Percentiles rank a stretch among this genome's conserved stretches.
Evolutionary conservation across 2,888 invertebrate species (phyloP).

Genomic region (Drosophila pegasa): DNA sequence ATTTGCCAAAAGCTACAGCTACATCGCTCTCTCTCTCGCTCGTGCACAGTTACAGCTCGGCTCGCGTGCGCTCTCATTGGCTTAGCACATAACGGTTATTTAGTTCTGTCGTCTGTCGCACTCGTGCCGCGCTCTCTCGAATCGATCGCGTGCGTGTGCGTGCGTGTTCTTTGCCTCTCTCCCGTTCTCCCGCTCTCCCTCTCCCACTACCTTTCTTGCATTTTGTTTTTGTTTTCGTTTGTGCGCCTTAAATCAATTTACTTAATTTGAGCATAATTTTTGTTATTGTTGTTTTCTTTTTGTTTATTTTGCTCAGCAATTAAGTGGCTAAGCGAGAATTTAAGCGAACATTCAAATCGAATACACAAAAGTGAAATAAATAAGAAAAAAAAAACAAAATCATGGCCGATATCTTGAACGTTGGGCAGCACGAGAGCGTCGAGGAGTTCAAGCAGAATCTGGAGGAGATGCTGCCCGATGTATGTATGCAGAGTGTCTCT

Average conservation of each 20-base stretch:
- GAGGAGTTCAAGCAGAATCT: slow-evolving; percentile 80
- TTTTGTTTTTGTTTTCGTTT: slow-evolving; percentile 10
- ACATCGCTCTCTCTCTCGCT: neutral
- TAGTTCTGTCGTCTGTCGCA: slow-evolving; percentile 25
- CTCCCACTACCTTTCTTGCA: neutral
- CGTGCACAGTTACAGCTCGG: neutral
- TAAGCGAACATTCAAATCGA: slow-evolving; percentile 19
- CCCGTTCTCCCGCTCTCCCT: neutral
- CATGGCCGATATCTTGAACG: slow-evolving; percentile 82
- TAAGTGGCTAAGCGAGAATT: slow-evolving; percentile 37
- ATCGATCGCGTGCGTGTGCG: slow-evolving; percentile 30
- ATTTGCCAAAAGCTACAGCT: neutral
- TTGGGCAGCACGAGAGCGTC: slow-evolving; percentile 78
- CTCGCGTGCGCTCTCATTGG: neutral
- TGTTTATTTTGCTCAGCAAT: slow-evolving; percentile 54
- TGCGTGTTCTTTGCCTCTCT: neutral
- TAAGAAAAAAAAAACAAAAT: slow-evolving; percentile 44
- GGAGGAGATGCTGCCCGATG: slow-evolving; percentile 81
- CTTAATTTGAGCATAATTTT: slow-evolving; percentile 44
- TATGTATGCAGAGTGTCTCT: slow-evolving; percentile 62
- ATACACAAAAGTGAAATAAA: slow-evolving; percentile 31
- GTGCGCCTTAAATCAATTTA: slow-evolving; percentile 51
- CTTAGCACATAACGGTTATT: slow-evolving; percentile 45
- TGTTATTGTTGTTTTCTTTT: slow-evolving; percentile 38
- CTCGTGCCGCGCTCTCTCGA: slow-evolving; percentile 13